Base-by-base conservation (phyloP, 1,140 invertebrate species). In the Arion vulgaris region DNA sequence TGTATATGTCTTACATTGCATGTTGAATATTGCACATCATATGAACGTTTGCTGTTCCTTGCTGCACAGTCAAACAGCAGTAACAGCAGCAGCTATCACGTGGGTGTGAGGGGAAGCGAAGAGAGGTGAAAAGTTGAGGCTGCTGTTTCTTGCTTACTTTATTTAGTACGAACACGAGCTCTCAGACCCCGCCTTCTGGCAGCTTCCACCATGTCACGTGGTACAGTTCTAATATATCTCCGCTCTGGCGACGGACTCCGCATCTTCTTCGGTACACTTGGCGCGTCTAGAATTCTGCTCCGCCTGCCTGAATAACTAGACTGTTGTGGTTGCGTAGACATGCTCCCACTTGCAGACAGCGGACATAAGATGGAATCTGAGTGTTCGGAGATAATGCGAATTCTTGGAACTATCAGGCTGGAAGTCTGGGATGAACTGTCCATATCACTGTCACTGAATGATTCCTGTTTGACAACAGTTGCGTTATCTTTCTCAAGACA, bases 221-320 rank as follows among this genome's bases (percentile, higher is more conserved):
- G 88, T 32, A 89, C 87, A n/a, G 85, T 87, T 28, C 89, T 83
- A 23, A 89, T 86, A 69, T 91, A 91, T 7, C 88, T 84, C 49
- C 90, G 81, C 51, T 91, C 90, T 28, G 89, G 90, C n/a, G 88
- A 90, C 0, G 89, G 88, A 76, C 88, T 91, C 15, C 86, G 77
- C 17, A 85, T 74, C 62, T 85, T 82, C 51, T 88, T 89, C 0
- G 89, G 88, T 0, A 89, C 84, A 36, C 80, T 84, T 23, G 91
- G 91, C 39, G 90, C 89, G 79, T 92, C 91, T 17, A 92, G 83
- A 75, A 91, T 92, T 9, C 89, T 83, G 34, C 90, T 89, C 19
- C 91, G 74, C 49, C 90, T 75, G 5, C 85, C 83, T 15, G 90
- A 90, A 80, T 91, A 92, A 41, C 86, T 84, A 75, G 88, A 86